Conservation (phyloP, 1,140 invertebrate genomes). For the Cydia fagiglandana region DNA sequence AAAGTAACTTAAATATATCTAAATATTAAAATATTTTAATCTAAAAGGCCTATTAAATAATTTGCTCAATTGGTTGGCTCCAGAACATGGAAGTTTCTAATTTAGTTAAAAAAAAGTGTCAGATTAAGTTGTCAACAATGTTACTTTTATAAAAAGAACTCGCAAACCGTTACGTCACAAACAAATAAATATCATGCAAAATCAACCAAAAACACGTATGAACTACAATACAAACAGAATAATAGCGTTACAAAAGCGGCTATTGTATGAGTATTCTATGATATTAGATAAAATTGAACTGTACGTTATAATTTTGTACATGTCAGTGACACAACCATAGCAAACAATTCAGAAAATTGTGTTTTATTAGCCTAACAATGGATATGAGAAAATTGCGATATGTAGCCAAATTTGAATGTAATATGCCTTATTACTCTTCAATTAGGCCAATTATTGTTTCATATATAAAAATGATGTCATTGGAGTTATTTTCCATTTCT, state of each 20-base stretch:
- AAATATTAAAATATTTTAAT: no score
- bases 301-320: neutral
- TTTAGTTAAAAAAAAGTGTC: no score
- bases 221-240: neutral
- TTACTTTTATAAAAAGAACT: no score
- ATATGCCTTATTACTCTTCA: neutral
- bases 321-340: neutral
- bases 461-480: no score
- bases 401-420: neutral
- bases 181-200: no score
- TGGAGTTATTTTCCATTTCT: no score
- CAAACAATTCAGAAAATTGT: slow-evolving; percentile 5
- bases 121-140: no score
- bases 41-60: no score
- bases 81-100: no score
- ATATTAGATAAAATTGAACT: neutral
- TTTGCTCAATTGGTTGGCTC: no score
- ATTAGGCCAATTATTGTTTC: neutral
- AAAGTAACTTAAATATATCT: no score
- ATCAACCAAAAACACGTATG: neutral
- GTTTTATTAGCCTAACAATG: slow-evolving; percentile 14
- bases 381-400: slow-evolving; percentile 20
- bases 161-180: no score
- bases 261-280: neutral
- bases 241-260: neutral